A percentile compares a stretch with the other conserved stretches of the same genome.
Conservation (phyloP, 2,888 invertebrate genomes). For the Amphipyra berbera region DNA sequence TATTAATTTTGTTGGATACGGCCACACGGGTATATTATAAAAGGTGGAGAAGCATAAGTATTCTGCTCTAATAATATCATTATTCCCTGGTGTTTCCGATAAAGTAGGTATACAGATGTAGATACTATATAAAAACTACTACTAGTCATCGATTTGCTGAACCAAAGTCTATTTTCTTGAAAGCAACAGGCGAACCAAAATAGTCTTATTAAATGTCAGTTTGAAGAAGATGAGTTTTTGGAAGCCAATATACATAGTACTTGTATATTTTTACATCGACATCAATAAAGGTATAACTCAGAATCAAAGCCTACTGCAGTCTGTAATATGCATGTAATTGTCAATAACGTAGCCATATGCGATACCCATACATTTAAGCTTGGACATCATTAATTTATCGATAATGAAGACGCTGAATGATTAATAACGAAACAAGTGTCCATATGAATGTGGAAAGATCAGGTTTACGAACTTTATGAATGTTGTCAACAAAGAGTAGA, state of each 20-base stretch:
- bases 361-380: constrained; percentile 13
- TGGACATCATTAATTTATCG: constrained; percentile 39
- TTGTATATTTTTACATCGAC: background rate
- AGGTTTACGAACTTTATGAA: constrained; percentile 15
- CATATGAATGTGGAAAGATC: constrained; percentile 39
- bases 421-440: constrained; percentile 41
- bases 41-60: too few relatives aligned
- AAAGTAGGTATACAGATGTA: too few relatives aligned
- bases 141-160: too few relatives aligned
- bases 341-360: constrained; percentile 13
- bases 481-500: background rate
- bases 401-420: constrained; percentile 45
- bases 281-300: background rate
- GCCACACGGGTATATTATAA: background rate
- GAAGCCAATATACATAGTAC: too few relatives aligned
- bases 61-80: too few relatives aligned
- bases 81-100: too few relatives aligned
- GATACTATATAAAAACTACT: too few relatives aligned
- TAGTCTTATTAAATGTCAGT: too few relatives aligned
- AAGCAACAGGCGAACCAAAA: too few relatives aligned
- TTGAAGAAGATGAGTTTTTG: too few relatives aligned
- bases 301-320: background rate
- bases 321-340: constrained; percentile 13
- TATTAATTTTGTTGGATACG: background rate
- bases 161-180: too few relatives aligned